Conservation (phyloP, 1,140 invertebrate genomes). For the Apis laboriosa region DNA sequence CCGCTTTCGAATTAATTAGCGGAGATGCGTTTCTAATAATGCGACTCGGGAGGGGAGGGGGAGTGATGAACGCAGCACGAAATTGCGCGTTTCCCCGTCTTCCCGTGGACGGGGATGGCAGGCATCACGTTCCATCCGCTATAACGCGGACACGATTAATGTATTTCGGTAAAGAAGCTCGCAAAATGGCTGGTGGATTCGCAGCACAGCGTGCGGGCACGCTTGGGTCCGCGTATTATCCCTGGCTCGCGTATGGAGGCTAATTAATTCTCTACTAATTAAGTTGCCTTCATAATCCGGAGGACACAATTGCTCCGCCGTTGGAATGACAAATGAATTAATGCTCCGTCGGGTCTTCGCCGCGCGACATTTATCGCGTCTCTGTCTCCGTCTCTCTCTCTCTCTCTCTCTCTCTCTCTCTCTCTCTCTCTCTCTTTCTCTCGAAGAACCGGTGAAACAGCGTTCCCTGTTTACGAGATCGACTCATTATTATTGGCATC, state of each 20-base stretch:
- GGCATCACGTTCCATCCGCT: not conserved
- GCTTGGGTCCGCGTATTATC: slow-evolving; percentile 16
- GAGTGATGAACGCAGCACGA: slow-evolving; percentile 2
- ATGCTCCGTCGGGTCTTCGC: slow-evolving; percentile 9
- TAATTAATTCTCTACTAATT: slow-evolving; percentile 54
- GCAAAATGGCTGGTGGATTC: slow-evolving; percentile 14
- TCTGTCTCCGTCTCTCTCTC: not conserved
- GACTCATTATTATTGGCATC: slow-evolving; percentile 3
- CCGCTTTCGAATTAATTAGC: not conserved
- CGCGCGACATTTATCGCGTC: slow-evolving; percentile 27
- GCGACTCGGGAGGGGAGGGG: not conserved
- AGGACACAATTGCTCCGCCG: slow-evolving; percentile 26
- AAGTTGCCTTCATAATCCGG: slow-evolving; percentile 36
- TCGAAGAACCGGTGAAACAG: slow-evolving; percentile 18
- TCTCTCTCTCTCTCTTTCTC: not conserved
- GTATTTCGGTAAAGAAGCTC: slow-evolving; percentile 37
- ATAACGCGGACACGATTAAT: slow-evolving; percentile 33
- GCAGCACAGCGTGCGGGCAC: not conserved
- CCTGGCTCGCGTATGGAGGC: not conserved
- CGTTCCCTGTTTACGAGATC: not conserved
- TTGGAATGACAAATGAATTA: slow-evolving; percentile 43
- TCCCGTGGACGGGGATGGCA: not conserved
- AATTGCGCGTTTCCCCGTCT: slow-evolving; percentile 18
- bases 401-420: not conserved
- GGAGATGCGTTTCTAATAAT: slow-evolving; percentile 19